phyloP scores from a whole-genome alignment of 1,140 invertebrate genomes.

The Dreissena polymorpha region DNA sequence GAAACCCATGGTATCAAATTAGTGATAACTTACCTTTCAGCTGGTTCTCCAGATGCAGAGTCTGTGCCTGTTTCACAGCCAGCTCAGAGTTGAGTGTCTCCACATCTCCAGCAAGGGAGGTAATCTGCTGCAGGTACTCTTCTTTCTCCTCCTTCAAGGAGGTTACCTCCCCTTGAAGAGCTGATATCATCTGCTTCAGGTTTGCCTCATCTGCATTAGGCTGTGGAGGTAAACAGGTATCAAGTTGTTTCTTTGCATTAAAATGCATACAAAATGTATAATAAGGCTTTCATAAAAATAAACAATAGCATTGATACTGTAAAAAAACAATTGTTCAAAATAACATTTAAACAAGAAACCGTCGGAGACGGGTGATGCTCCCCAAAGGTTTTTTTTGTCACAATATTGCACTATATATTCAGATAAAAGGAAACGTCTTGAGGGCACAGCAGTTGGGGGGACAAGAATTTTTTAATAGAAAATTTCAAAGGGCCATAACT shows the following conservation, averaged over 20 bases:
- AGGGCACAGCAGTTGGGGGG: no score
- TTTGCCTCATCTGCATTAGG: not conserved
- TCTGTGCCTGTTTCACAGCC: slow-evolving; percentile 46
- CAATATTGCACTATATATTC: no score
- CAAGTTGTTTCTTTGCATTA: not conserved
- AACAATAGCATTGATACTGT: no score
- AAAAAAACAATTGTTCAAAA: no score
- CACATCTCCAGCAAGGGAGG: slow-evolving; percentile 29
- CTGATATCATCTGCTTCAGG: slow-evolving; percentile 18
- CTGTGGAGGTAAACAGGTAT: not conserved
- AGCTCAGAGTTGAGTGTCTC: slow-evolving; percentile 51
- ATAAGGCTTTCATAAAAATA: no score
- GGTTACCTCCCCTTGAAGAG: slow-evolving; percentile 55
- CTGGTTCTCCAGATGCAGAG: slow-evolving; percentile 43
- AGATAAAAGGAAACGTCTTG: no score
- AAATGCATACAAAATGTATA: no score
- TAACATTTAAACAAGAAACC: no score
- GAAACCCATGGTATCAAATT: not conserved
- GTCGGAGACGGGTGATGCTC: no score
- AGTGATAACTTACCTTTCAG: slow-evolving; percentile 54
- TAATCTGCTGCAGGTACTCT: slow-evolving; percentile 51
- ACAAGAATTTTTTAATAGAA: no score
- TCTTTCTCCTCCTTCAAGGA: slow-evolving; percentile 56
- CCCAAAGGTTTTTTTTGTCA: no score
- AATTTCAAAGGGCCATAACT: no score